These are phyloP conservation scores for Sisyra nigra DNA, from an alignment of 2,888 invertebrate species.

Conservation along the genomic window DNA sequence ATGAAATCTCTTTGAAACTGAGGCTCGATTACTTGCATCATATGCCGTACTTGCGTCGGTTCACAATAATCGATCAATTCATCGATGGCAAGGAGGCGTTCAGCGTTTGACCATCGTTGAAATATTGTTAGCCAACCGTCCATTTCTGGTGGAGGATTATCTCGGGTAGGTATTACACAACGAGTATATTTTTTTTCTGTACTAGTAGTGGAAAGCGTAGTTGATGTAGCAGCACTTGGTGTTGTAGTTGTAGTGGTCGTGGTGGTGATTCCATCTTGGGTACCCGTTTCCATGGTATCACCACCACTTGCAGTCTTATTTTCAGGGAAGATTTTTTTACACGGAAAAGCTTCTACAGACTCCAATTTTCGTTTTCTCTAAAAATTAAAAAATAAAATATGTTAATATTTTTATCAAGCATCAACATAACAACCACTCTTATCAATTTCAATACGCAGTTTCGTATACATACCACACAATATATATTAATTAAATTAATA, in stretches of 20 bases:
- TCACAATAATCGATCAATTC: constrained; percentile 80
- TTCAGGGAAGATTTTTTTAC: constrained; percentile 35
- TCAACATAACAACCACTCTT: neutral
- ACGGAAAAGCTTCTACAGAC: constrained; percentile 30
- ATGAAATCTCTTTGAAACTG: constrained; percentile 97
- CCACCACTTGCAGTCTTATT: constrained; percentile 17
- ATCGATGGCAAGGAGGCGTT: constrained; percentile 77
- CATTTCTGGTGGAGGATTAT: constrained; percentile 64
- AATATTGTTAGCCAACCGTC: constrained; percentile 59
- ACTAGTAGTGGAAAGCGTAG: constrained; percentile 2
- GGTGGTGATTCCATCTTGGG: constrained; percentile 9
- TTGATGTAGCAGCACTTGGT: constrained; percentile 4
- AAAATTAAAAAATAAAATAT: constrained; percentile 13
- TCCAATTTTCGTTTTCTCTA: constrained; percentile 32
- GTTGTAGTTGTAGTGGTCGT: constrained; percentile 9
- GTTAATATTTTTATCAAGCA: constrained; percentile 8
- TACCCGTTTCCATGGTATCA: constrained; percentile 10
- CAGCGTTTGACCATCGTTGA: constrained; percentile 74
- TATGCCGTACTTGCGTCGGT: constrained; percentile 84
- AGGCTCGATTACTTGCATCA: constrained; percentile 97
- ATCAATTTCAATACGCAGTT: no score
- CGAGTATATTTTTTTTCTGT: constrained; percentile 16
- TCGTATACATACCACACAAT: no score
- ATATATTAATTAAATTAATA: no score
- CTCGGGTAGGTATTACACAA: constrained; percentile 55